Evolutionary conservation across 23 tunicate species (phyloP), one percentile per base, ranked within the genome.

Genomic region (Trididemnum miniatum): DNA sequence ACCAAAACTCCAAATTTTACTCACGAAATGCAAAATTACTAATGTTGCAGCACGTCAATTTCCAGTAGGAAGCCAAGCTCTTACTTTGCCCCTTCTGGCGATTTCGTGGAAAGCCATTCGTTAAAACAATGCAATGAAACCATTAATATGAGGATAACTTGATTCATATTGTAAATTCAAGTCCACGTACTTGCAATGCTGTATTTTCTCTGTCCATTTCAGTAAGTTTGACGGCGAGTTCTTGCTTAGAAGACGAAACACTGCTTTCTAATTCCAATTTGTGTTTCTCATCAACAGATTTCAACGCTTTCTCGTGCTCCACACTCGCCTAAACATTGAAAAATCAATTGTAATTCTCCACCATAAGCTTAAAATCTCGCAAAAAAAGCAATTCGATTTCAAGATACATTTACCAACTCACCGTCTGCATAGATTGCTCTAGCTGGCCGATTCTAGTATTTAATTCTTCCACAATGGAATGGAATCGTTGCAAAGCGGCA

Each of bases 251-350:
- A 24, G 76, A 65, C 1, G 59, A 5, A 4, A 67, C 38, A 12
- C 18, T 9, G 38, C 38, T 40, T 20, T 12, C 27, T 31, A 49
- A 39, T n/a, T 74, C 62, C n/a, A 38, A 1, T 37, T 74, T 40
- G 34, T 74, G 79, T 74, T 40, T 15, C 60, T 40, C 60, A 4
- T 74, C 20, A 2, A 74, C 26, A 22, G 20, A 2, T 74, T 74
- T 49, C 60, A 74, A 2, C 2, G 25, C 62, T 2, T 37, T 23
- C 38, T 40, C 79, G 30, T 74, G 31, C 9, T 40, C 33, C 24
- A 1, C 59, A 20, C 20, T 74, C 28, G 79, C 79, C 79, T 74
- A n/a, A n/a, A n/a, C n/a, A n/a, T n/a, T n/a, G n/a, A n/a, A n/a
- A 64, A 64, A 64, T n/a, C 30, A 26, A 23, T 7, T 12, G n/a